Percentiles rank a stretch among this genome's conserved stretches.
Evolutionary conservation across 2,888 invertebrate genomes (phyloP).

Genomic region (Ypsolopha sequella): DNA sequence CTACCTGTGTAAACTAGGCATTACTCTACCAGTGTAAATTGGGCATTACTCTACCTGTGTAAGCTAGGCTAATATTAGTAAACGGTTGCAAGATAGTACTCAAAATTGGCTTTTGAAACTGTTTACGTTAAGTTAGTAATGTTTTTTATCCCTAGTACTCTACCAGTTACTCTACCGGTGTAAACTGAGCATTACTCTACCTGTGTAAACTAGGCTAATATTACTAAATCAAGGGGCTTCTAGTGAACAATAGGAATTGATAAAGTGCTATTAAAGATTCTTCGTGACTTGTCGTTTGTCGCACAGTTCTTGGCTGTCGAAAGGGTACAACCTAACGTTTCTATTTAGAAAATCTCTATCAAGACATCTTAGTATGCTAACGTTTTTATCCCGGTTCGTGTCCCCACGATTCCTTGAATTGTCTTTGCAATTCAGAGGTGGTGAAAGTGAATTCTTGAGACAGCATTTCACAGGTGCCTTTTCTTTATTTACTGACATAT

Average conservation of each 20-base stretch:
- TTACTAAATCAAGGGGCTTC: not conserved
- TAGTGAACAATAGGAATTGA: not conserved
- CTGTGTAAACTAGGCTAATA: too few species aligned
- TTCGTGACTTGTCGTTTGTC: not conserved
- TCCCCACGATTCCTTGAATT: not conserved
- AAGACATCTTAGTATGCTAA: slow-evolving; percentile 2
- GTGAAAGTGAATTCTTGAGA: not conserved
- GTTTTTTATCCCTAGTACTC: too few species aligned
- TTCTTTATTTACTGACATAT: too few species aligned
- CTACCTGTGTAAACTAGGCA: too few species aligned
- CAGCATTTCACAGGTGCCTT: not conserved
- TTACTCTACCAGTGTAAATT: too few species aligned
- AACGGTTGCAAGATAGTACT: too few species aligned
- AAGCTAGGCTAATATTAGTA: too few species aligned
- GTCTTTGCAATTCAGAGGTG: not conserved
- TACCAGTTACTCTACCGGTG: too few species aligned
- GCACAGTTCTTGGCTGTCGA: not conserved
- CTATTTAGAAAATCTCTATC: slow-evolving; percentile 3
- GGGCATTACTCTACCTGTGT: too few species aligned
- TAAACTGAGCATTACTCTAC: too few species aligned
- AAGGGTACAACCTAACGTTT: not conserved
- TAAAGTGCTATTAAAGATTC: not conserved
- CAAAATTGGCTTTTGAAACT: too few species aligned
- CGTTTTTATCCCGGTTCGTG: not conserved
- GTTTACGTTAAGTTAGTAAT: too few species aligned